Conservation (phyloP, 2,113 vertebrate species). For the Podocnemis expansa region DNA sequence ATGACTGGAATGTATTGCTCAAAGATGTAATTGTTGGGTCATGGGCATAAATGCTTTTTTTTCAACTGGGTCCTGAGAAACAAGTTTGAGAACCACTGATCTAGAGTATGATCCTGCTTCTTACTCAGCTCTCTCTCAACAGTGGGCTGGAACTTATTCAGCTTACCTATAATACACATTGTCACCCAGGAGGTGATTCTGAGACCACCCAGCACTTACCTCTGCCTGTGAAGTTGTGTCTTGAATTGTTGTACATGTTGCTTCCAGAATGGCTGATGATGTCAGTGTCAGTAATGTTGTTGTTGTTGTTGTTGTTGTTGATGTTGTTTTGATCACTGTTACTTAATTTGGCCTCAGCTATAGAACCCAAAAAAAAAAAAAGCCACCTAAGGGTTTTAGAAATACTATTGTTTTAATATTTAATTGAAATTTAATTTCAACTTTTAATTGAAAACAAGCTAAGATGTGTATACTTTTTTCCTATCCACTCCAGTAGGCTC, state of each 20-base stretch:
- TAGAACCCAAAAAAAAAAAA: neutral
- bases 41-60: too few species aligned
- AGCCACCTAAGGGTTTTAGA: neutral
- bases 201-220: neutral
- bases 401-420: too few species aligned
- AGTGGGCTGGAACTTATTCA: neutral
- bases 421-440: too few species aligned
- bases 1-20: too few species aligned
- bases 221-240: neutral
- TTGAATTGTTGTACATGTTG: neutral
- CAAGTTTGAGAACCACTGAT: too few species aligned
- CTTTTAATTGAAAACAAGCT: neutral
- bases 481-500: neutral
- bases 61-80: too few species aligned
- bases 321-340: neutral
- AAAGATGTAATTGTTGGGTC: too few species aligned
- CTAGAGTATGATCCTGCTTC: neutral
- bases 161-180: neutral
- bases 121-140: neutral
- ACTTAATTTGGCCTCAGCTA: conserved; percentile 8
- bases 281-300: neutral
- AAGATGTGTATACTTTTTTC: neutral
- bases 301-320: neutral
- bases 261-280: neutral
- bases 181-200: neutral